Conservation (phyloP, 2,888 invertebrate genomes). For the Brachylomia viminalis region DNA sequence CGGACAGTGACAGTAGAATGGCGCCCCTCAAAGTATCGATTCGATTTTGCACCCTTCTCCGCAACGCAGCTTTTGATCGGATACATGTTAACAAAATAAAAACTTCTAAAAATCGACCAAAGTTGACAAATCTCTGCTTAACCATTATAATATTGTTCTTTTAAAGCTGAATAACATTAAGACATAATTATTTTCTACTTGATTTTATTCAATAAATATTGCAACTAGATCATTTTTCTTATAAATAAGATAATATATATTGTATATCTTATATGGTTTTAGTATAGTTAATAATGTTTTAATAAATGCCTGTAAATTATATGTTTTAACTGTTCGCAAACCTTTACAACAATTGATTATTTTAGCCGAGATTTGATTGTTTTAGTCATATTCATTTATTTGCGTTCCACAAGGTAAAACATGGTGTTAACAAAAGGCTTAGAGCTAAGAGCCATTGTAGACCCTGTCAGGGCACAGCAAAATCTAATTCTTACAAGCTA, state of each 20-base stretch:
- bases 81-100: background rate
- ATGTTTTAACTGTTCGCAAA: background rate
- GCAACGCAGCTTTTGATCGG: background rate
- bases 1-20: background rate
- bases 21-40: slow-evolving; percentile 7
- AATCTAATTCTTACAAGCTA: too few relatives aligned
- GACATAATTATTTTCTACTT: background rate
- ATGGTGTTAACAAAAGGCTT: too few relatives aligned
- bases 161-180: background rate
- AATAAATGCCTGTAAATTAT: background rate
- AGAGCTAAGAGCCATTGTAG: too few relatives aligned
- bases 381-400: too few relatives aligned
- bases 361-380: background rate
- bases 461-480: too few relatives aligned
- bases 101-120: background rate
- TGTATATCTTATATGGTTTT: background rate
- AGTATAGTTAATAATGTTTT: background rate
- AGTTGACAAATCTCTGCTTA: background rate
- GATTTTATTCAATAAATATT: background rate
- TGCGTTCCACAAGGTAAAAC: too few relatives aligned
- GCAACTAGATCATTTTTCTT: background rate
- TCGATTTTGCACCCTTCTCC: background rate
- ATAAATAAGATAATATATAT: background rate
- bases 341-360: background rate
- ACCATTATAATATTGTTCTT: too few relatives aligned